Conservation (phyloP, 1,140 invertebrate species). For the fruit fly (Drosophila melanogaster) region Release_6_plus_ISO1_MT NC_004354.4:12694001-12694500, state of each 20-base stretch:
- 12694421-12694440: too few relatives aligned
- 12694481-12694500: constrained; percentile 61
- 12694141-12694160: neutral
- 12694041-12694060: too few relatives aligned
- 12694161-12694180: neutral
- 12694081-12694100: too few relatives aligned
- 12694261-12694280: neutral
- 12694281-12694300: constrained; percentile 3
- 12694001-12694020: neutral
- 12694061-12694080: too few relatives aligned
- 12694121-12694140: neutral
- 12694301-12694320: constrained; percentile 73
- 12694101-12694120: too few relatives aligned
- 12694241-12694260: constrained; percentile 3
- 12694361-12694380: constrained; percentile 67
- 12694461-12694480: constrained; percentile 69
- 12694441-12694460: neutral
- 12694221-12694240: neutral
- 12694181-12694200: neutral
- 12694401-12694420: constrained; percentile 37
- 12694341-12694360: constrained; percentile 83
- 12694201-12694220: neutral
- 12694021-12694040: too few relatives aligned
- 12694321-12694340: constrained; percentile 77
- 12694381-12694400: constrained; percentile 83